phyloP scores from a whole-genome alignment of 2,113 vertebrate genomes.

The Colius striatus region DNA sequence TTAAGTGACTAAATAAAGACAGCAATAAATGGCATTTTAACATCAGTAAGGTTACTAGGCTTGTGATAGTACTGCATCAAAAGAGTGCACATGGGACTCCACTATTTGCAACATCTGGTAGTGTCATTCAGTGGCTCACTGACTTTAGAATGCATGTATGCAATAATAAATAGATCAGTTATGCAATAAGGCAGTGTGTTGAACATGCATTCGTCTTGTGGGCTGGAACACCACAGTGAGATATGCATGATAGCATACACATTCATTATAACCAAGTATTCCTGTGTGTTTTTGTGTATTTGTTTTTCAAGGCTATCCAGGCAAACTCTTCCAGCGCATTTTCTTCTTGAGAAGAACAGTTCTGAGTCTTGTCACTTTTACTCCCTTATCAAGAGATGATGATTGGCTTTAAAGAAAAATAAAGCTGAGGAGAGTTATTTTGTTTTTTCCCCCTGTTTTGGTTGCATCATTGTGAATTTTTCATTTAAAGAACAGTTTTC shows the following conservation, averaged over 20 bases:
- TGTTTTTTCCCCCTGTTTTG: slow-evolving; percentile 50
- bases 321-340: slow-evolving; percentile 81
- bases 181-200: slow-evolving; percentile 92
- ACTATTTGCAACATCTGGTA: slow-evolving; percentile 70
- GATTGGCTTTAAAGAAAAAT: slow-evolving; percentile 80
- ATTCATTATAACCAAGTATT: slow-evolving; percentile 84
- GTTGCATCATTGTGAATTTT: slow-evolving; percentile 76
- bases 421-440: slow-evolving; percentile 75
- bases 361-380: slow-evolving; percentile 73
- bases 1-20: slow-evolving; percentile 57
- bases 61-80: slow-evolving; percentile 71
- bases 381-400: slow-evolving; percentile 77
- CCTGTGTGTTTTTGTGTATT: slow-evolving; percentile 61
- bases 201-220: slow-evolving; percentile 88
- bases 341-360: slow-evolving; percentile 83
- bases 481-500: slow-evolving; percentile 73
- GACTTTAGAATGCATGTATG: slow-evolving; percentile 78
- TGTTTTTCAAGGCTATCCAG: slow-evolving; percentile 91
- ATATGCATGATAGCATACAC: slow-evolving; percentile 85
- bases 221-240: slow-evolving; percentile 80
- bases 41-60: slow-evolving; percentile 68
- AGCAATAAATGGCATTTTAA: slow-evolving; percentile 63
- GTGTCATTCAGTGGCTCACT: slow-evolving; percentile 71
- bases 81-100: slow-evolving; percentile 60
- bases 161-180: slow-evolving; percentile 93